Conservation (phyloP, 2,888 invertebrate genomes). For the Mactromeris polynyma region DNA sequence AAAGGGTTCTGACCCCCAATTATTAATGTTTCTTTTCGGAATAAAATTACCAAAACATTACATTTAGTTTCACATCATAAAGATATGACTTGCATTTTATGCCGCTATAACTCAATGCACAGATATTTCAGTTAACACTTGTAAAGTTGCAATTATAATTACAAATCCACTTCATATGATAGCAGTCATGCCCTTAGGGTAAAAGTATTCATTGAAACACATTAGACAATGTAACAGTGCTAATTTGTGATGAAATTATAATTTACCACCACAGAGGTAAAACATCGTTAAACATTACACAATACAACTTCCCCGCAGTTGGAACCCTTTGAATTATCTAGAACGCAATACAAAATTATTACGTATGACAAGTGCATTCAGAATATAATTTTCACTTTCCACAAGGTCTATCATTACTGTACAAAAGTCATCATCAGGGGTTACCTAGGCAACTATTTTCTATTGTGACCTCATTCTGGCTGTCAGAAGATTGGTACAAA, state of each 20-base stretch:
- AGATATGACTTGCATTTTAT: too few species aligned
- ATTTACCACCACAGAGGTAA: background rate
- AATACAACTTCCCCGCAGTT: background rate
- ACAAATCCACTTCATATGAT: too few species aligned
- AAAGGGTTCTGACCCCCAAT: too few species aligned
- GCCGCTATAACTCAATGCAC: too few species aligned
- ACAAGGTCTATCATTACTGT: conserved; percentile 48
- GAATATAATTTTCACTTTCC: conserved; percentile 36
- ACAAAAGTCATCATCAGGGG: conserved; percentile 61
- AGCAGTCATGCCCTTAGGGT: too few species aligned
- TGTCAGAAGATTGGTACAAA: conserved; percentile 50
- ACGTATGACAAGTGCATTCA: background rate
- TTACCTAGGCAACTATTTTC: conserved; percentile 60
- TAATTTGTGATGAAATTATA: background rate
- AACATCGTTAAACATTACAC: background rate
- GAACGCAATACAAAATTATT: background rate
- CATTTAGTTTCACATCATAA: too few species aligned
- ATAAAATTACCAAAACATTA: too few species aligned
- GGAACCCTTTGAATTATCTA: background rate
- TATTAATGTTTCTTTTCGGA: too few species aligned
- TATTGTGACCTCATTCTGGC: conserved; percentile 50
- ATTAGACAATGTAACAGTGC: background rate
- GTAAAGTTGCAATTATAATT: too few species aligned
- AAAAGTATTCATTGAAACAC: too few species aligned
- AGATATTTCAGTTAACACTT: too few species aligned